Evolutionary conservation across 2,797 vertebrate genomes (phyloP), one percentile per base, ranked within the genome.

Genomic region (Peromyscus aztecus): DNA sequence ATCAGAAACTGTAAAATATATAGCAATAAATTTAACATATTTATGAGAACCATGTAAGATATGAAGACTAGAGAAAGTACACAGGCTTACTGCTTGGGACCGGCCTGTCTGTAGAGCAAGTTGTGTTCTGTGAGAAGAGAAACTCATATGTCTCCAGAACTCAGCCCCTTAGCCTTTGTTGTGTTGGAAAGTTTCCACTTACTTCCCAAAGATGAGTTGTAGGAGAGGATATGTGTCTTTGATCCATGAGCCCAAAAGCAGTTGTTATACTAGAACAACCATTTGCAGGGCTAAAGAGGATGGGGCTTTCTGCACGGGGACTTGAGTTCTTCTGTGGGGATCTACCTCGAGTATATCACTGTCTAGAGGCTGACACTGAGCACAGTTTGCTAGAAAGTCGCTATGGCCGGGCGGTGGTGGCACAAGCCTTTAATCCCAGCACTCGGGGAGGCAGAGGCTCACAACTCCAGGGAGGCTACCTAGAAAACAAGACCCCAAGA

Each of bases 1-100:
- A 37, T 37, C 29, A 90, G 34, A 89, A 90, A 73, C 12, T 11
- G n/a, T 88, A 85, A 96, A 93, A 69, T 84, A 80, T 34, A 75
- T 89, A 83, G 12, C 11, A 95, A 65, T 67, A 80, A 65, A 75
- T 95, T 89, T 92, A 65, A 49, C 1, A 52, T 65, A 85, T 73
- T 24, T 49, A 27, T 55, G 4, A 80, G 78, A 84, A 37, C 27
- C 49, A 49, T n/a, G 65, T 40, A 75, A 19, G 67, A 3, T 73
- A 40, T 69, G 71, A 90, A 92, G 80, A 80, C 34, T 91, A 17
- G 46, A 80, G n/a, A 85, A 93, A 65, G 63, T 89, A 67, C 43
- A 9, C 29, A 86, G 61, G 9, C 80, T 23, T 5, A 7, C 12
- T 92, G 1, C 91, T 76, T 93, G 21, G 90, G 55, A 73, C 1